Base-by-base conservation (phyloP, 23 tunicate species). In the Clavelina lepadiformis region DNA sequence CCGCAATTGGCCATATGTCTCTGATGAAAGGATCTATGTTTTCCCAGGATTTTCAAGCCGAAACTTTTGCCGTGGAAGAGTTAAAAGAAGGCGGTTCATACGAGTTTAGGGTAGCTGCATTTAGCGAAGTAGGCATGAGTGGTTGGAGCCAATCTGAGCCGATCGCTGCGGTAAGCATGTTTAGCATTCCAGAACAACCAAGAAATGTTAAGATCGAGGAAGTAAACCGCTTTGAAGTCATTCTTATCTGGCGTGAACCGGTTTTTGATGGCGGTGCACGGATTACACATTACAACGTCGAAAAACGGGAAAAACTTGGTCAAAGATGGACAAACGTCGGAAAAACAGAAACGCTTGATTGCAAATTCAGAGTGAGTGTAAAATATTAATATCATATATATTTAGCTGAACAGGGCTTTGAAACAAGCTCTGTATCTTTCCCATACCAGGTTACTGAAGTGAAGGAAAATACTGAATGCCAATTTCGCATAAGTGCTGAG, bases 131-230 rank as follows among this genome's bases (percentile, higher is more conserved):
- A 3, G 98, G 98, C 31, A 20, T 58, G 20, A 77, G 87, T 41
- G 98, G 86, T 22, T 93, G 89, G 89, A 65, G 69, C 15, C 82
- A 84, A 74, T 80, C 77, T 19, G 87, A 85, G 28, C 82, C 94
- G 1, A 79, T 93, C 2, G 82, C 93, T 53, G 98, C 94, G 2
- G 63, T 74, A 28, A 63, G 83, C 88, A 81, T 93, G 88, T 81
- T 93, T 61, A 81, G 69, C 25, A 88, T 63, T 2, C 98, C 98
- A 21, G 89, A 79, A 11, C 83, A 72, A 45, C 87, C 92, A 8
- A 71, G 88, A 15, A 24, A 13, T 19, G 51, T 73, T 8, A 69
- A 69, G 62, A 65, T 66, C 49, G 74, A 65, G 2, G 88, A 74
- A 33, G 57, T 84, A 30, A 52, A 51, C 45, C 63, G 76, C 33